Percentiles rank a stretch among this genome's conserved stretches.
Evolutionary conservation across 2,113 vertebrate genomes (phyloP).

Genomic region (Donacobius atricapilla): DNA sequence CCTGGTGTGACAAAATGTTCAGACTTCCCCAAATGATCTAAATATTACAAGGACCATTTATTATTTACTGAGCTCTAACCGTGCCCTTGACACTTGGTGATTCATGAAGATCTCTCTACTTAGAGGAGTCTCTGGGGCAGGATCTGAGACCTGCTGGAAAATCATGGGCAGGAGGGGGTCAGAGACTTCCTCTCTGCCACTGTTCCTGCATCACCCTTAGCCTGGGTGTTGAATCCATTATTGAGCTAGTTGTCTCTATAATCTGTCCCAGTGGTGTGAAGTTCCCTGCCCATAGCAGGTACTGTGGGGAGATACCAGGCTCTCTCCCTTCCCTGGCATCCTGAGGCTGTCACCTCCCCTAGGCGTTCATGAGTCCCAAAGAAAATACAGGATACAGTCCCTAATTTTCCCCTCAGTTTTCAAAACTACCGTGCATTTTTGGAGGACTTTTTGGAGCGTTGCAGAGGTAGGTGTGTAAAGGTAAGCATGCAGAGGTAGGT

Average conservation of each 20-base stretch:
- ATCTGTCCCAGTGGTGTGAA: not conserved
- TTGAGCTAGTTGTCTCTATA: not conserved
- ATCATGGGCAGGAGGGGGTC: not conserved
- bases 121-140: not conserved
- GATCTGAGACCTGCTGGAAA: not conserved
- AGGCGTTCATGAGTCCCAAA: not conserved
- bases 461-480: not conserved
- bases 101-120: not conserved
- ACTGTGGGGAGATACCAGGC: not conserved
- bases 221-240: not conserved
- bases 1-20: not conserved
- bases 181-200: not conserved
- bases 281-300: not conserved
- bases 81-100: not conserved
- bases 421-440: accelerated
- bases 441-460: not conserved
- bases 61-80: not conserved
- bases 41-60: not conserved
- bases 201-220: not conserved
- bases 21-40: not conserved
- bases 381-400: not conserved
- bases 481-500: not conserved
- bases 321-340: not conserved
- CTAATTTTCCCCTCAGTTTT: not conserved
- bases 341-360: not conserved